Evolutionary conservation across 2,888 invertebrate species (phyloP).

Genomic region (Laothoe populi): DNA sequence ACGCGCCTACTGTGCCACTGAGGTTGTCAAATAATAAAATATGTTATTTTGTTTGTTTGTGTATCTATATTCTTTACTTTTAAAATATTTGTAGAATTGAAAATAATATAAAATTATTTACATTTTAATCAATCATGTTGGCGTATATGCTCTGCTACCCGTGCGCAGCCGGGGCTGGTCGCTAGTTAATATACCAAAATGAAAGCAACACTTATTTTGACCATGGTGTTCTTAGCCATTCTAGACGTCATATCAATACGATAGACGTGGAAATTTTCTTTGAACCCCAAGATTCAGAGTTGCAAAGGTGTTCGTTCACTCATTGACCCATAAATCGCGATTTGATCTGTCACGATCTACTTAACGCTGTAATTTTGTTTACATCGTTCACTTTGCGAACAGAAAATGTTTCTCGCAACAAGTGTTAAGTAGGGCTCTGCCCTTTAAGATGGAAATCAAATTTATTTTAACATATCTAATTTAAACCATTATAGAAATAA

Average conservation of each 20-base stretch:
- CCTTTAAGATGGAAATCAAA: background rate
- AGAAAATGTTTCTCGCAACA: slow-evolving; percentile 53
- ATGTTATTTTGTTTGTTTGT: too few species aligned
- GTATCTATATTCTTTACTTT: too few species aligned
- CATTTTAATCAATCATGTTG: too few species aligned
- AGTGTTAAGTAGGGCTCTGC: slow-evolving; percentile 38
- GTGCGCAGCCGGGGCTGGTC: too few species aligned
- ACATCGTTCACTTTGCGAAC: slow-evolving; percentile 41
- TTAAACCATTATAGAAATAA: background rate
- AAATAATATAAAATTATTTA: too few species aligned
- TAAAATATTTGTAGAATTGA: too few species aligned
- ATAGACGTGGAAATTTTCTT: slow-evolving; percentile 15
- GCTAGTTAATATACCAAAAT: slow-evolving; percentile 51
- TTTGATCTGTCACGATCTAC: slow-evolving; percentile 78
- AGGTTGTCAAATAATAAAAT: too few species aligned
- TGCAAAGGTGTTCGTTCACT: slow-evolving; percentile 45
- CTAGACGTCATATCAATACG: background rate
- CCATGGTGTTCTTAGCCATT: slow-evolving; percentile 36
- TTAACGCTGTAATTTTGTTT: slow-evolving; percentile 60
- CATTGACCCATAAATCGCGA: slow-evolving; percentile 73
- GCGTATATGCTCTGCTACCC: too few species aligned
- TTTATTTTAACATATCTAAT: background rate
- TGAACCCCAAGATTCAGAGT: slow-evolving; percentile 1
- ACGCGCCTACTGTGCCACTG: too few species aligned
- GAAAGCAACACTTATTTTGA: slow-evolving; percentile 51